Evolutionary conservation across 1,140 invertebrate genomes (phyloP), one percentile per base, ranked within the genome.

Genomic region (Zaprionus ghesquierei): DNA sequence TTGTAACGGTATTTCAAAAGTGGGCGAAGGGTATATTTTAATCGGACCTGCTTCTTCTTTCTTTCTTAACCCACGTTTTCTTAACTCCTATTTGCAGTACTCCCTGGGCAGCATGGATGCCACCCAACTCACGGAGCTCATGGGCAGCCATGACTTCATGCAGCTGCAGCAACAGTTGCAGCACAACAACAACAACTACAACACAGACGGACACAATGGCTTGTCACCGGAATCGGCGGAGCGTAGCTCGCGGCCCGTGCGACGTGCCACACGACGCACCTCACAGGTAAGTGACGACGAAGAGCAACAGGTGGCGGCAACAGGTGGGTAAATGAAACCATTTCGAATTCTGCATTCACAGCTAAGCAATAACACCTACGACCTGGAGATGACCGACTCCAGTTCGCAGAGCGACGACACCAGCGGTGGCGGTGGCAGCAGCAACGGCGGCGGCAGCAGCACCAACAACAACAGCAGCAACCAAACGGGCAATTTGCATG

Each of bases 341-440:
- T 51, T 49, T 15, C 27, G 27, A 29, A 2, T 70, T 38, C 51
- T 70, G 15, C 6, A 22, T 46, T 61, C 65, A 31, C 69, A 92
- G 86, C 62, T 92, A 89, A 91, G 87, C 87, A 91, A 90, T 90
- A 90, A 90, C 44, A 90, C 81, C 33, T 92, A 91, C 71, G 91
- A 92, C 54, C 85, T 92, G 69, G 91, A 92, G 68, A 92, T 92
- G 89, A 92, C 91, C 22, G 91, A 92, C 61, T 92, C 91, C 55
- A 92, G 91, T 77, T 92, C 91, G 53, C 91, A 92, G 68, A 92
- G 91, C 75, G 91, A 92, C 56, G 91, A 92, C 50, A 92, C 91
- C 5, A 92, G 91, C 50, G 91, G 87, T n/a, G 91, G 91, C 2
- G 91, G 91, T 2, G 91, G 86, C 27, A 92, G 91, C 77, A 91